These are phyloP conservation scores for Coendou prehensilis DNA, from an alignment of 2,797 vertebrate species.

Conservation along the genomic window DNA sequence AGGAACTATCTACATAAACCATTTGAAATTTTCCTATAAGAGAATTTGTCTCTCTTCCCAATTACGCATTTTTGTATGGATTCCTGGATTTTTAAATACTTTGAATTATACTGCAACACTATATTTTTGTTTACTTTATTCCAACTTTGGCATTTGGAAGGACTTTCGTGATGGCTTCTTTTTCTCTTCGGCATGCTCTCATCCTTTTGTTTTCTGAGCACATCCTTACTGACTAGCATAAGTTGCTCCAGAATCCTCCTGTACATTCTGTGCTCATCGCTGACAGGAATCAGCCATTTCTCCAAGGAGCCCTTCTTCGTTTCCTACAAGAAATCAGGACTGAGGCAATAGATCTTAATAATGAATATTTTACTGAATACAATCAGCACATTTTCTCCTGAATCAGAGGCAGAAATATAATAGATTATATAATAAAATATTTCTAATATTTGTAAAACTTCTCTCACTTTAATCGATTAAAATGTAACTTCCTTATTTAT, in stretches of 20 bases:
- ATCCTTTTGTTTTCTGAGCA: neutral
- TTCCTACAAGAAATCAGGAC: neutral
- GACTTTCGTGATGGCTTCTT: neutral
- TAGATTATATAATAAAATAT: neutral
- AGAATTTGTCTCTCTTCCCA: neutral
- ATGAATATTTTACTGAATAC: slow-evolving; percentile 17
- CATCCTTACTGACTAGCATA: neutral
- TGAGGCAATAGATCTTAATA: neutral
- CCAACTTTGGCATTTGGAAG: neutral
- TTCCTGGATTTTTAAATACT: neutral
- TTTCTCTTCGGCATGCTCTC: neutral
- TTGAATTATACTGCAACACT: neutral
- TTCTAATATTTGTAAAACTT: slow-evolving; percentile 5
- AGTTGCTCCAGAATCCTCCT: neutral
- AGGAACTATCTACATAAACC: neutral
- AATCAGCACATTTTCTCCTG: neutral
- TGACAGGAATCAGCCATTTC: neutral
- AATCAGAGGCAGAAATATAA: neutral
- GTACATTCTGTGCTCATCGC: neutral
- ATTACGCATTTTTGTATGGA: neutral
- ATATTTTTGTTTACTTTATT: neutral
- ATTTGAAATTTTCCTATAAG: neutral
- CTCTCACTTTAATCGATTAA: neutral
- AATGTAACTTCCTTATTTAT: neutral
- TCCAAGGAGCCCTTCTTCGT: neutral